Percentiles rank a stretch among this genome's conserved stretches.
Evolutionary conservation across 2,888 invertebrate species (phyloP).

Genomic region (Odontocolon sp.): DNA sequence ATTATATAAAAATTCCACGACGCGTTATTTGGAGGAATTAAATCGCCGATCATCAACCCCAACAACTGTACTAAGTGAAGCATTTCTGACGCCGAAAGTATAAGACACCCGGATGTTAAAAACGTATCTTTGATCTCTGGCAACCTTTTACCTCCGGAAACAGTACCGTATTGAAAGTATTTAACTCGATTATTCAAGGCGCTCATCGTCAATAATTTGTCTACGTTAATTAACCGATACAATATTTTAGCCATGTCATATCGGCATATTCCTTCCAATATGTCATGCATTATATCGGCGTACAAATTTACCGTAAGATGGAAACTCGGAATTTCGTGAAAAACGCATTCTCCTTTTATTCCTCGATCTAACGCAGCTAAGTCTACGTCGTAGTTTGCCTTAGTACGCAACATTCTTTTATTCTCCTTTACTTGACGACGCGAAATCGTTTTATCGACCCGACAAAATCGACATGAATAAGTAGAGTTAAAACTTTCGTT

Average conservation of each 20-base stretch:
- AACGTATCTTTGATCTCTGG: background rate
- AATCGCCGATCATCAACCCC: conserved; percentile 33
- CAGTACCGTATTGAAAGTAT: conserved; percentile 1
- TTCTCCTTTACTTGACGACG: background rate
- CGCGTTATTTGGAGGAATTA: conserved; percentile 12
- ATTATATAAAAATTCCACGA: conserved; percentile 7
- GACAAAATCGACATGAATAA: conserved; percentile 45
- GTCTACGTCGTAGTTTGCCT: background rate
- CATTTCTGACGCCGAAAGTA: background rate
- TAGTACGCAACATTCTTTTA: conserved; percentile 5
- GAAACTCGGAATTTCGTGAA: conserved; percentile 52
- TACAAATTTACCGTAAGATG: conserved; percentile 37
- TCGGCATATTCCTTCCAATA: conserved; percentile 55
- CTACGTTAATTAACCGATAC: conserved; percentile 37
- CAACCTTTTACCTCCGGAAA: background rate
- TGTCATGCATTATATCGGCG: conserved; percentile 54
- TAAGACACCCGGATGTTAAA: background rate
- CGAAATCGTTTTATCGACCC: conserved; percentile 1
- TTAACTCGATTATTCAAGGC: conserved; percentile 49
- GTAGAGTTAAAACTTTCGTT: background rate
- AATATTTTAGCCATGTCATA: conserved; percentile 52
- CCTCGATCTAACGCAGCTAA: conserved; percentile 18
- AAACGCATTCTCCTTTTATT: conserved; percentile 45
- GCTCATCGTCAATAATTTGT: conserved; percentile 46
- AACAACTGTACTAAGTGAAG: conserved; percentile 5